Evolutionary conservation across 2,113 vertebrate genomes (phyloP), one percentile per base, ranked within the genome.

Genomic region (Hemiprocne comata): DNA sequence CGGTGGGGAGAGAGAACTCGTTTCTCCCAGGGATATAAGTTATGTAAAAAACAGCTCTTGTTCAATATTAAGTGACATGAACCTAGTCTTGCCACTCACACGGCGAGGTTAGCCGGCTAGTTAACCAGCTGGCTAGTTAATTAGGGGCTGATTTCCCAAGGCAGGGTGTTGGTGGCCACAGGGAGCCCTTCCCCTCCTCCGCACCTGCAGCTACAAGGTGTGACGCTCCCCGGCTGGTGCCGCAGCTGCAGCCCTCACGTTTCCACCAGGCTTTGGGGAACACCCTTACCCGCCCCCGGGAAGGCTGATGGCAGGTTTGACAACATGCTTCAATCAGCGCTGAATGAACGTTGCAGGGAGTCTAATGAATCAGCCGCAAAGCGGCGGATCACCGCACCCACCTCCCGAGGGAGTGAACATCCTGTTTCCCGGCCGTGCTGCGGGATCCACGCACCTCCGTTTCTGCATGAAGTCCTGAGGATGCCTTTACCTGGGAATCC

Each of bases 271-370:
- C 55, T 60, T 25, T 33, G 71, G 79, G 17, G 71, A 87, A 90
- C 61, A 75, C 66, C 61, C n/a, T 55, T 3, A 7, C 73, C 40
- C 66, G 83, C 76, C 54, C 34, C 50, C 34, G 3, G 79, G 84
- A 83, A 57, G 50, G 11, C 38, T 75, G 83, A 18, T 16, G 72
- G 82, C 87, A 88, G 48, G 71, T 95, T 84, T 89, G 86, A 57
- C 77, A 87, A 83, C 84, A 77, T 28, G 38, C 83, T 83, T 78
- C 50, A 48, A n/a, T 57, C 64, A 77, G 70, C 2, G 5, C 64
- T 76, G 55, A 78, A 18, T 23, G 50, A 88, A 36, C 24, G 2
- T 33, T 46, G 53, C 48, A 34, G 55, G 73, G 80, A 88, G 60
- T 13, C n/a, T 31, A 44, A 50, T 50, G 81, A 89, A 81, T 75